Evolutionary conservation across 2,113 vertebrate species (phyloP).

Genomic region (Hippocampus barbouri): DNA sequence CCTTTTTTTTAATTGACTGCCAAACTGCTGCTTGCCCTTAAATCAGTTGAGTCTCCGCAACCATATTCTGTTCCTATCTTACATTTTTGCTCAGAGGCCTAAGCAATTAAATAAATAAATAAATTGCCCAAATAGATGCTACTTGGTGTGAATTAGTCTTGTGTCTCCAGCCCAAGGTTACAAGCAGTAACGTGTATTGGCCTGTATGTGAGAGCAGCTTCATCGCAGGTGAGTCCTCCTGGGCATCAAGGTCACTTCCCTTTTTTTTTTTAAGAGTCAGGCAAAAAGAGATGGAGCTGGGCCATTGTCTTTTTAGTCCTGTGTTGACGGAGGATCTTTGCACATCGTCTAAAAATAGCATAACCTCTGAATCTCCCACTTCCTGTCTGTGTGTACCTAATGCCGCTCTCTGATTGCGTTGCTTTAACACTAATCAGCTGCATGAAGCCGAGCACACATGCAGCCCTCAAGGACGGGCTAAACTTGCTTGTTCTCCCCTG

Average conservation of each 20-base stretch:
- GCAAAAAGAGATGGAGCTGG: constrained; percentile 29
- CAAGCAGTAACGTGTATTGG: not conserved
- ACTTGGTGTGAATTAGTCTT: too few species aligned
- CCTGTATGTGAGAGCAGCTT: constrained; percentile 5
- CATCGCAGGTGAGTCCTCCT: constrained; percentile 28
- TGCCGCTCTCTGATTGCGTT: constrained; percentile 30
- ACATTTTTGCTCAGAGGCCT: not conserved
- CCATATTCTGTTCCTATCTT: too few species aligned
- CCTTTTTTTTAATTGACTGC: too few species aligned
- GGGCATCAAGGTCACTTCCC: constrained; percentile 34
- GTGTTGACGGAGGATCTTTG: constrained; percentile 57
- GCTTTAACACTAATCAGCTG: constrained; percentile 25
- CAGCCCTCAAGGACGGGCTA: not conserved
- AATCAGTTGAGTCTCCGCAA: too few species aligned
- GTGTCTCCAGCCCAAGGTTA: not conserved
- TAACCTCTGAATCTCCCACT: constrained; percentile 47
- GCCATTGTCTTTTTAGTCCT: constrained; percentile 51
- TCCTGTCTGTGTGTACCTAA: constrained; percentile 33
- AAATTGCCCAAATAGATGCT: not conserved
- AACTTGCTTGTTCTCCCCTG: not conserved
- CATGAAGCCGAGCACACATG: not conserved
- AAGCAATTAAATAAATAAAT: not conserved
- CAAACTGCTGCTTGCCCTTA: too few species aligned
- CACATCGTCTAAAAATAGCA: constrained; percentile 58
- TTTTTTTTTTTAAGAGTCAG: constrained; percentile 29